phyloP scores from a whole-genome alignment of 2,113 vertebrate genomes.

The Fulica atra region DNA sequence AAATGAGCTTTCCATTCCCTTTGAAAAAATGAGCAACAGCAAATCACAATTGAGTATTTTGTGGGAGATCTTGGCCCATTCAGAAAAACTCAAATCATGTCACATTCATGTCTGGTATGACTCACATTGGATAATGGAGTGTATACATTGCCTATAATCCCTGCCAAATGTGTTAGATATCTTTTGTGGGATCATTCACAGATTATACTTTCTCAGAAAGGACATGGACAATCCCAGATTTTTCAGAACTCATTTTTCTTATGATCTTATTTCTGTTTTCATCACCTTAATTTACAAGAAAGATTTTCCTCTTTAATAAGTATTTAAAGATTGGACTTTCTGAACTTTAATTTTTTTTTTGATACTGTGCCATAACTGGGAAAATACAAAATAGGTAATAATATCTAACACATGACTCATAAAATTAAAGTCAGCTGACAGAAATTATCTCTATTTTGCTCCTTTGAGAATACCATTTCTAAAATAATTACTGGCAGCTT shows the following conservation, averaged over 20 bases:
- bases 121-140: not conserved
- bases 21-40: constrained; percentile 9
- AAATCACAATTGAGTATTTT: constrained; percentile 40
- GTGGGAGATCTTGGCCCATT: not conserved
- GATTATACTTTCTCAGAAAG: constrained; percentile 31
- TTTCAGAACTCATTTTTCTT: not conserved
- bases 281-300: not conserved
- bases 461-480: not conserved
- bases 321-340: not conserved
- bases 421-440: not conserved
- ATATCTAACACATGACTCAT: not conserved
- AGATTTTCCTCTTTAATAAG: not conserved
- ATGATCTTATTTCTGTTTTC: not conserved
- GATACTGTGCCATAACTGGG: fast-evolving
- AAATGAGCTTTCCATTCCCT: constrained; percentile 14
- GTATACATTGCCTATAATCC: not conserved
- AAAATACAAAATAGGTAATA: not conserved
- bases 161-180: not conserved
- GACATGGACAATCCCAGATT: not conserved
- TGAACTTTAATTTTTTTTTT: not conserved
- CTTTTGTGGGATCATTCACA: not conserved
- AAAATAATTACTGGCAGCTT: fast-evolving
- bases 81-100: constrained; percentile 18
- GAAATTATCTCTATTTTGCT: not conserved
- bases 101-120: constrained; percentile 7